phyloP scores from a whole-genome alignment of 2,113 vertebrate genomes.

The Daubentonia madagascariensis region DNA sequence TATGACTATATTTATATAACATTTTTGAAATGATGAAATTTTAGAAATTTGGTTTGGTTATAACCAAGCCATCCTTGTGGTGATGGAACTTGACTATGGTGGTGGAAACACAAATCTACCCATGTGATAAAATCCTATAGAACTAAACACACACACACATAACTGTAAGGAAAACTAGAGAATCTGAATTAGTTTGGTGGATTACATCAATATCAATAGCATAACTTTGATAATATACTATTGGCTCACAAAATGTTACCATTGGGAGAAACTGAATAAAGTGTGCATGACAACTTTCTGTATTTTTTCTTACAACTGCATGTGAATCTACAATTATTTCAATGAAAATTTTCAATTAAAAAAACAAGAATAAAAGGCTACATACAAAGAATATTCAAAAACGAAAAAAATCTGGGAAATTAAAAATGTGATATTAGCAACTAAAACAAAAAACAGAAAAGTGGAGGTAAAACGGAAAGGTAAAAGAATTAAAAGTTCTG shows the following conservation, averaged over 20 bases:
- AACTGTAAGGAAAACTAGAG: not conserved
- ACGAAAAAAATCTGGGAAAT: not conserved
- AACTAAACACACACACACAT: not conserved
- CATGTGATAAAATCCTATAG: not conserved
- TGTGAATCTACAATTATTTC: not conserved
- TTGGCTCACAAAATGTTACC: not conserved
- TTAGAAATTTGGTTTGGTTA: not conserved
- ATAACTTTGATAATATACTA: not conserved
- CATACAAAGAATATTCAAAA: not conserved
- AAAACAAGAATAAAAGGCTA: not conserved
- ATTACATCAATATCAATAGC: not conserved
- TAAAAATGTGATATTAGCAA: not conserved
- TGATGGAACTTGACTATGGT: not conserved
- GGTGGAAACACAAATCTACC: not conserved
- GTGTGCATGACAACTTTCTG: not conserved
- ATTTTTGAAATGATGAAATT: not conserved
- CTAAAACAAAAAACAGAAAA: not conserved
- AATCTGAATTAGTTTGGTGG: not conserved
- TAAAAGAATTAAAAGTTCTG: not conserved
- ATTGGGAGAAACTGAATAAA: not conserved
- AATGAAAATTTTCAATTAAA: not conserved
- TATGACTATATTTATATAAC: not conserved
- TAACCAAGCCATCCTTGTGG: not conserved
- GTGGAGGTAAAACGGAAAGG: not conserved
- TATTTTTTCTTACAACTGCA: not conserved